These are phyloP conservation scores for Megaceryle maxima DNA, from an alignment of 2,113 vertebrate species.

Conservation along the genomic window DNA sequence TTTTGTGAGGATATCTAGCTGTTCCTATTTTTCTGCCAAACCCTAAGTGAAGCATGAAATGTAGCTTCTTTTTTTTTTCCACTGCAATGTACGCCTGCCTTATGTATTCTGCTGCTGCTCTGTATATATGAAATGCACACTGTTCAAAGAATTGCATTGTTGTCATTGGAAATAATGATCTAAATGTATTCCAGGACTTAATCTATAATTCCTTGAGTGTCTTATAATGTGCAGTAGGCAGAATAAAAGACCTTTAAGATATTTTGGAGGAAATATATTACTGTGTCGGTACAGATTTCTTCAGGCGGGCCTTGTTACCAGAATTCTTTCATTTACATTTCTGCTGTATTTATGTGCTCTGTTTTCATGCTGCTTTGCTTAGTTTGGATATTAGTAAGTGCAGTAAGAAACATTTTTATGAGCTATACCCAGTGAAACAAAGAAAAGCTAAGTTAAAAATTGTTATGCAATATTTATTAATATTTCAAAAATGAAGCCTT, in stretches of 20 bases:
- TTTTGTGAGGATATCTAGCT: neutral
- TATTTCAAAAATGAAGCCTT: neutral
- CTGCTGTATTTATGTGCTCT: neutral
- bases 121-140: neutral
- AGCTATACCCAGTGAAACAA: neutral
- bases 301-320: neutral
- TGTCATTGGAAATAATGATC: slow-evolving; percentile 24
- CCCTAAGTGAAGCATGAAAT: neutral
- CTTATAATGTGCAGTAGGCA: slow-evolving; percentile 5
- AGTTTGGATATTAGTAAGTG: neutral
- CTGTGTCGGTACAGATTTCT: neutral
- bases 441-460: neutral
- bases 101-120: slow-evolving; percentile 16
- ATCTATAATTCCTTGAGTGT: slow-evolving; percentile 27
- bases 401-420: neutral
- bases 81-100: neutral
- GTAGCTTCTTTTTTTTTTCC: neutral
- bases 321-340: slow-evolving; percentile 6
- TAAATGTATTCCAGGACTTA: neutral
- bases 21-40: neutral
- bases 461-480: neutral
- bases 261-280: neutral
- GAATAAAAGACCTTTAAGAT: neutral
- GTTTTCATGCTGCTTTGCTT: neutral
- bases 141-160: neutral